These are phyloP conservation scores for Dryobates pubescens DNA, from an alignment of 2,797 vertebrate genomes.

Conservation along the genomic window DNA sequence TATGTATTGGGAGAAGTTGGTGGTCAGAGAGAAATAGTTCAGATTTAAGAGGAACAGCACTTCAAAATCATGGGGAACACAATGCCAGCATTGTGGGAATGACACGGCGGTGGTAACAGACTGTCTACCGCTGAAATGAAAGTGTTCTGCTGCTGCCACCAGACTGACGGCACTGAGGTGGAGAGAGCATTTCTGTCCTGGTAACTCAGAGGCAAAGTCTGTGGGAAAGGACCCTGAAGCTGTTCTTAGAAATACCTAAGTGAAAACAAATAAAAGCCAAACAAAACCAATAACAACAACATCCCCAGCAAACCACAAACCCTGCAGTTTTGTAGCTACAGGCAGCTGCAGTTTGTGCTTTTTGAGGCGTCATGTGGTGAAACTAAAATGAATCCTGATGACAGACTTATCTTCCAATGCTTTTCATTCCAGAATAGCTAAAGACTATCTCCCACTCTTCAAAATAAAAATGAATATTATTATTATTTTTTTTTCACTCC, in stretches of 20 bases:
- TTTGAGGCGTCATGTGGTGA: not conserved
- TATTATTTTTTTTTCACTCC: not conserved
- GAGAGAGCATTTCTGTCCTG: conserved; percentile 19
- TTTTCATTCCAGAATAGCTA: not conserved
- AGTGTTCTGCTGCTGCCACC: not conserved
- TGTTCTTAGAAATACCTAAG: not conserved
- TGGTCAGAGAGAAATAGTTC: not conserved
- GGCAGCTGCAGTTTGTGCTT: not conserved
- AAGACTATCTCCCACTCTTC: not conserved
- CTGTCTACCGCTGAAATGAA: not conserved
- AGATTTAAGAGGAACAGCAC: not conserved
- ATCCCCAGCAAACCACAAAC: not conserved
- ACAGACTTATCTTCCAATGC: not conserved
- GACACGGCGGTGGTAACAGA: not conserved
- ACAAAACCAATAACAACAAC: too few species aligned
- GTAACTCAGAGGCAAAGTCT: conserved; percentile 8
- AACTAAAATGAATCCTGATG: not conserved
- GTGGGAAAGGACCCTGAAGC: not conserved
- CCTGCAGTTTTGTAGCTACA: not conserved
- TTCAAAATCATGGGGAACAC: not conserved
- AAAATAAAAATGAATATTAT: not conserved
- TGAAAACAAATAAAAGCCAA: not conserved
- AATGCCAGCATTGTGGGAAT: not conserved
- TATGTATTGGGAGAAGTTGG: not conserved
- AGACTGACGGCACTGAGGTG: conserved; percentile 32